phyloP scores from a whole-genome alignment of 2,797 vertebrate species.

The Eurystomus glaucurus region DNA sequence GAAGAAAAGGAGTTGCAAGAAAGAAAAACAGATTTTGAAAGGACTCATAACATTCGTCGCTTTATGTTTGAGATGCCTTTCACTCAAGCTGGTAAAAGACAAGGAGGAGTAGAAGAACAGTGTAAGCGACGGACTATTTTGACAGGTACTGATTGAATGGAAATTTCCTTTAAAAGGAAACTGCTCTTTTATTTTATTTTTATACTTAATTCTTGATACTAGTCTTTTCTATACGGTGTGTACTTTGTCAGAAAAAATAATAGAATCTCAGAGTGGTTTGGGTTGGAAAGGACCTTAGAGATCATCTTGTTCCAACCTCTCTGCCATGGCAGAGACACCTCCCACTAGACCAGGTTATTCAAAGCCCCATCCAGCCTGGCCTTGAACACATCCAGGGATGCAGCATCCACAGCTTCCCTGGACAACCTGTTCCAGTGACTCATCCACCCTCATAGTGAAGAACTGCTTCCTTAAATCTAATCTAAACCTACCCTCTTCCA shows the following conservation, averaged over 20 bases:
- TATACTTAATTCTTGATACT: background rate
- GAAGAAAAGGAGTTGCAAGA: conserved; percentile 97
- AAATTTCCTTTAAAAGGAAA: conserved; percentile 20
- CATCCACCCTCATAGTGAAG: too few species aligned
- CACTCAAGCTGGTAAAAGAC: conserved; percentile 93
- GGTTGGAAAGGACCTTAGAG: too few species aligned
- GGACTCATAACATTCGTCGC: conserved; percentile 95
- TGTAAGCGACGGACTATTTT: conserved; percentile 94
- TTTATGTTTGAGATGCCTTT: conserved; percentile 99
- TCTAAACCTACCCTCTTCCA: too few species aligned
- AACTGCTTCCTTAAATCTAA: too few species aligned
- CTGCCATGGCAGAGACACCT: too few species aligned
- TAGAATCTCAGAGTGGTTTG: too few species aligned
- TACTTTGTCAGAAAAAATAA: background rate
- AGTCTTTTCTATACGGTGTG: background rate
- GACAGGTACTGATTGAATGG: conserved; percentile 87
- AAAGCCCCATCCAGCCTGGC: too few species aligned
- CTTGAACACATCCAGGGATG: too few species aligned
- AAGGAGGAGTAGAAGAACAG: conserved; percentile 96
- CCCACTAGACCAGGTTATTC: too few species aligned
- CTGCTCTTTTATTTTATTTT: background rate
- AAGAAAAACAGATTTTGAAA: conserved; percentile 96
- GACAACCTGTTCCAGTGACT: too few species aligned
- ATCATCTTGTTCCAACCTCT: too few species aligned
- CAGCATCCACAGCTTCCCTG: too few species aligned